Evolutionary conservation across 92 coral and sea anemone genomes (phyloP).

Genomic region (Epizoanthus scotinus): DNA sequence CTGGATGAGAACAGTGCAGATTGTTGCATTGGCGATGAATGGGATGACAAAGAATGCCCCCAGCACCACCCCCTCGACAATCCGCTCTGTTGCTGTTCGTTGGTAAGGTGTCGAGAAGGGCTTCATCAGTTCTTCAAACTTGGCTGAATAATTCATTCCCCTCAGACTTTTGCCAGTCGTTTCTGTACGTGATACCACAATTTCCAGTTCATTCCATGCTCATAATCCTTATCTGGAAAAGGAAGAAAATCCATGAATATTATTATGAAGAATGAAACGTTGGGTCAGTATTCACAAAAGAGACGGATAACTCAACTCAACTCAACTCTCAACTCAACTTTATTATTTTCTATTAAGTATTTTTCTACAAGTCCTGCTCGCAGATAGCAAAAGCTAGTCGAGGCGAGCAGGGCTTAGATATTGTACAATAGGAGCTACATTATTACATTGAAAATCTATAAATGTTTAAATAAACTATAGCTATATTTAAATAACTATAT

Average conservation of each 20-base stretch:
- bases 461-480: no score
- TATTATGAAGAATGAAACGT: no score
- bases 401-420: no score
- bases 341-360: no score
- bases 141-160: conserved; percentile 26
- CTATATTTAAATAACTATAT: no score
- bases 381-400: no score
- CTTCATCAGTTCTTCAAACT: background rate
- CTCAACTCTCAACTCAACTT: no score
- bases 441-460: no score
- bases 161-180: background rate
- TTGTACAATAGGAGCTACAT: no score
- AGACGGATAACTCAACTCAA: no score
- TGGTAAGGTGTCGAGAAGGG: background rate
- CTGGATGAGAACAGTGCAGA: conserved; percentile 63
- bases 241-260: background rate
- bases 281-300: no score
- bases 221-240: background rate
- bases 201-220: background rate
- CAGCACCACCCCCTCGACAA: conserved; percentile 59
- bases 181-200: background rate
- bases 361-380: no score
- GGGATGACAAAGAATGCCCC: conserved; percentile 64
- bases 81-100: conserved; percentile 53
- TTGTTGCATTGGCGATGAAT: conserved; percentile 69